Percentiles rank a stretch among this genome's conserved stretches.
Conservation (phyloP, 2,888 invertebrate species). For the Eledona agricola region DNA sequence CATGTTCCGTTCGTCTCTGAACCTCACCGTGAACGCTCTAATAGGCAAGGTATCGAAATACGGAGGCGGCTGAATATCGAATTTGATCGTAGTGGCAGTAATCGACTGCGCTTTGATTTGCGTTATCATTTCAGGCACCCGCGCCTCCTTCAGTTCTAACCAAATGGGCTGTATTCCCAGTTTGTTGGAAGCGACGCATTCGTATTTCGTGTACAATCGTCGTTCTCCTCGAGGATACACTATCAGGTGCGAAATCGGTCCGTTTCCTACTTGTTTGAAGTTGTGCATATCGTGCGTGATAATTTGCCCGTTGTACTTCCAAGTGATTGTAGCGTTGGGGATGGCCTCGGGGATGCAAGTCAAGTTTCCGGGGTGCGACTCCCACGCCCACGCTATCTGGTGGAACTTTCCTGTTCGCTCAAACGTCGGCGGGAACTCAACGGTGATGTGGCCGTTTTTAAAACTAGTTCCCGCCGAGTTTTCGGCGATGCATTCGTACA, state of each 20-base stretch:
- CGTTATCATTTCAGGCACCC: constrained; percentile 72
- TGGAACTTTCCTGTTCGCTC: constrained; percentile 73
- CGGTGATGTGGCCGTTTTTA: constrained; percentile 82
- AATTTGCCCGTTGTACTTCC: constrained; percentile 69
- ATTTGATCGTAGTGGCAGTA: constrained; percentile 86
- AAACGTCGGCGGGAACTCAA: constrained; percentile 85
- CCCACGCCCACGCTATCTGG: constrained; percentile 86
- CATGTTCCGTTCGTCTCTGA: constrained; percentile 72
- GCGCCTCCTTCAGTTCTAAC: constrained; percentile 80
- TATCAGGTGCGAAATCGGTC: constrained; percentile 76
- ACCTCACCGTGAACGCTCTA: constrained; percentile 77
- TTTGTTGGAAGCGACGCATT: constrained; percentile 82
- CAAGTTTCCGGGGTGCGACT: constrained; percentile 80
- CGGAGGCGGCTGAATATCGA: constrained; percentile 78
- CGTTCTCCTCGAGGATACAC: constrained; percentile 73
- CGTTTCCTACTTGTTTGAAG: constrained; percentile 60
- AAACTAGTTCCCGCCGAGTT: constrained; percentile 79
- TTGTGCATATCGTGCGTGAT: constrained; percentile 43
- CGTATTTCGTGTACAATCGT: constrained; percentile 77
- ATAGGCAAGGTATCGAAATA: constrained; percentile 81
- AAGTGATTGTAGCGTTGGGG: constrained; percentile 91
- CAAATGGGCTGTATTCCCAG: constrained; percentile 74
- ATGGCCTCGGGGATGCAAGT: constrained; percentile 87
- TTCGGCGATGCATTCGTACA: constrained; percentile 86
- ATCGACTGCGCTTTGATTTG: constrained; percentile 74